Conservation (phyloP, 1,140 invertebrate species). For the Ditylenchus dipsaci region DNA sequence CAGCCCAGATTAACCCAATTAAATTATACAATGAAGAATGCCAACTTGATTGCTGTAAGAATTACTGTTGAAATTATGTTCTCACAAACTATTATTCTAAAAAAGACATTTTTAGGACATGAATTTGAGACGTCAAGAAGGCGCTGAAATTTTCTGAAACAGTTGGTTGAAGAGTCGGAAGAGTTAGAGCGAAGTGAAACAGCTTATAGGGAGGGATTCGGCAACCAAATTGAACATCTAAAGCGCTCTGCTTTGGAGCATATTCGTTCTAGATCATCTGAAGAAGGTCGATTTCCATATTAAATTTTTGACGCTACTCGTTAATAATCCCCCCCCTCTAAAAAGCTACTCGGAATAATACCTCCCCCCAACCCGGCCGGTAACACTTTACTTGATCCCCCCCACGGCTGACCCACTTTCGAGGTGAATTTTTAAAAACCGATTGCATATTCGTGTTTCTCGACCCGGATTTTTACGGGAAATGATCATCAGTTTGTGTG, state of each 20-base stretch:
- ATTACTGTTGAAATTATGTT: background rate
- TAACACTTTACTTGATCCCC: too few relatives aligned
- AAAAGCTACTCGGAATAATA: too few relatives aligned
- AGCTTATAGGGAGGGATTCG: background rate
- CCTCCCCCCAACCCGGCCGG: too few relatives aligned
- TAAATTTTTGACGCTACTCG: background rate
- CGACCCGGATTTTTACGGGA: too few relatives aligned
- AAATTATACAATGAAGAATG: background rate
- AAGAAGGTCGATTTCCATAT: background rate
- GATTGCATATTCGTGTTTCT: too few relatives aligned
- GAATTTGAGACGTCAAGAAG: background rate
- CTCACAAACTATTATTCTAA: background rate
- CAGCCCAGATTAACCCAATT: too few relatives aligned
- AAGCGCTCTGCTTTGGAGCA: background rate
- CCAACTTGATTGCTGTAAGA: background rate
- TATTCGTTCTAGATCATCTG: constrained; percentile 4
- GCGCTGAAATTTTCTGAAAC: background rate
- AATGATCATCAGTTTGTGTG: too few relatives aligned
- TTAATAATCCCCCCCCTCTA: background rate
- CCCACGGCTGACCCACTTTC: too few relatives aligned
- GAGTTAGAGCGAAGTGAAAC: background rate
- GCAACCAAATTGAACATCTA: background rate
- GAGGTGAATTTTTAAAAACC: too few relatives aligned
- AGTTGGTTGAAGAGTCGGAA: background rate
- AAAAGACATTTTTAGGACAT: constrained; percentile 1